phyloP scores from a whole-genome alignment of 1,140 invertebrate species.

The Phortica variegata region DNA sequence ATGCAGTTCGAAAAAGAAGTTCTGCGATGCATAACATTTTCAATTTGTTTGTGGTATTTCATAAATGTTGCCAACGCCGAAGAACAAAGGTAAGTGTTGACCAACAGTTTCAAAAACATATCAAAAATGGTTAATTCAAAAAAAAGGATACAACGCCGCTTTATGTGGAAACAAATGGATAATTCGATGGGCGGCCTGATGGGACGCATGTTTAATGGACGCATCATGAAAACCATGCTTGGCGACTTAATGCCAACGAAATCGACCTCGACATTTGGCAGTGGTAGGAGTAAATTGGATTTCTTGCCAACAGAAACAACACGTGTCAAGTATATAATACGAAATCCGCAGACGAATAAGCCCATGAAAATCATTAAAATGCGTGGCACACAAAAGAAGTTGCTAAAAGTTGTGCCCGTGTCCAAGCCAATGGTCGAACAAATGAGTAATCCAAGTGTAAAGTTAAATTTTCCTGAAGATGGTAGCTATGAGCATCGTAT shows the following conservation, averaged over 20 bases:
- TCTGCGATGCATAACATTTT: no score
- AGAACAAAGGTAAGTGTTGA: no score
- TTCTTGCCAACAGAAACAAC: slow-evolving; percentile 47
- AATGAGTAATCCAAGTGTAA: slow-evolving; percentile 25
- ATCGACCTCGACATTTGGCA: slow-evolving; percentile 13
- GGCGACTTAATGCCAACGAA: slow-evolving; percentile 29
- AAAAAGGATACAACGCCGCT: slow-evolving; percentile 43
- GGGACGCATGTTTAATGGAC: slow-evolving; percentile 33
- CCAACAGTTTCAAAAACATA: neutral
- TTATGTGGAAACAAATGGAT: slow-evolving; percentile 54
- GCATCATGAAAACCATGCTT: slow-evolving; percentile 40
- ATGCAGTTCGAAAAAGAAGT: no score
- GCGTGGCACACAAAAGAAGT: slow-evolving; percentile 36
- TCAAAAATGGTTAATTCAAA: slow-evolving; percentile 2
- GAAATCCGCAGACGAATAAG: slow-evolving; percentile 45
- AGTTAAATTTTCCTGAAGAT: no score
- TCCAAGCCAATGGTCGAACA: slow-evolving; percentile 8
- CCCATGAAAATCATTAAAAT: slow-evolving; percentile 48
- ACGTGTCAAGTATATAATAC: slow-evolving; percentile 43
- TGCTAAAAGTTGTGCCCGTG: slow-evolving; percentile 40
- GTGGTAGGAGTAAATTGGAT: slow-evolving; percentile 30
- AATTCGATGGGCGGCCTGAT: slow-evolving; percentile 41
- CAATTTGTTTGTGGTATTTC: no score
- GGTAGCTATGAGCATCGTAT: slow-evolving; percentile 31
- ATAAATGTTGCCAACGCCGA: no score